Evolutionary conservation across 2,888 invertebrate species (phyloP), one percentile per base, ranked within the genome.

Genomic region (Drosophila austrosaltans): DNA sequence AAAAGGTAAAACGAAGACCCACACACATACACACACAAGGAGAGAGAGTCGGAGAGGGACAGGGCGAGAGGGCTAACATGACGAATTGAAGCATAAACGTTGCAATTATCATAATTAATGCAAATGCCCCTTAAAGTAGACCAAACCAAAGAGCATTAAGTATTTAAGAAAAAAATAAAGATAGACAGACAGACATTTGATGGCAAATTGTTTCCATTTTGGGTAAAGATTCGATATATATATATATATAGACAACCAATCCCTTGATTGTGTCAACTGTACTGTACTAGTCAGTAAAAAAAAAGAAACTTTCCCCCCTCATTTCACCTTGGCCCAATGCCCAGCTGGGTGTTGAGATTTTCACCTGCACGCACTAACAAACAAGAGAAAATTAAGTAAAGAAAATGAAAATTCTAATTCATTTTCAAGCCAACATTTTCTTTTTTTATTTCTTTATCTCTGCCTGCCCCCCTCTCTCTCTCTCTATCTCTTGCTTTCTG

Each of bases 21-120:
- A 40, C 54, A 42, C 40, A n/a, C 32, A 61, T 3, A 61, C 8
- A 40, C 8, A 16, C 3, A 42, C n/a, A 42, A 8, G 42, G n/a
- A 40, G 12, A 25, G 25, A 48, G 22, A 25, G 10, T 4, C 12
- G 10, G 3, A 10, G 7, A 48, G 25, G 4, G 48, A 25, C n/a
- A 22, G 39, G 12, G 39, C 2, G 22, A 7, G 7, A 22, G 22
- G 42, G 30, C 30, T 71, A 73, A 66, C 72, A 58, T 76, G 56
- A 66, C 76, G 70, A 75, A 79, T 69, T 78, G 75, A 66, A 58
- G 79, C 85, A 87, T 78, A 69, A 82, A 84, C 76, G 73, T 73
- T 83, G 85, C 87, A 83, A 87, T 87, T 87, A 83, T 83, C 78
- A 70, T 83, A 83, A 87, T 84, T 87, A 83, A 87, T 83, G 87